A percentile compares a stretch with the other conserved stretches of the same genome.
These are phyloP conservation scores for Pteropus rufus DNA, from an alignment of 2,797 vertebrate species.

Conservation along the genomic window DNA sequence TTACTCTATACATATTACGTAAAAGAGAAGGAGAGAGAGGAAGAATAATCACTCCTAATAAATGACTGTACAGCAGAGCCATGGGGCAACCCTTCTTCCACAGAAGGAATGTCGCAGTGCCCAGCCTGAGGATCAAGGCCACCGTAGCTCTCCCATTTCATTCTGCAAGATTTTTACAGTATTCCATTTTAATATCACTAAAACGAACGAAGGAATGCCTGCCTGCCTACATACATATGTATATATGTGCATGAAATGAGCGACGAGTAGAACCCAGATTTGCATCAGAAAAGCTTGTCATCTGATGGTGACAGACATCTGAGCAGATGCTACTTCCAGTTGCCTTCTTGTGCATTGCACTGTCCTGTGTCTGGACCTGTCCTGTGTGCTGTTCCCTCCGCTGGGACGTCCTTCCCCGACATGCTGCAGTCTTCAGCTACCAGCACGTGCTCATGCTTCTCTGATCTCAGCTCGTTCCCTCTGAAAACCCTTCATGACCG, in stretches of 20 bases:
- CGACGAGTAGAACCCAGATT: neutral
- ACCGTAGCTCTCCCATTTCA: neutral
- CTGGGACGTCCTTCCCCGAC: neutral
- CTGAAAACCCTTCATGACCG: neutral
- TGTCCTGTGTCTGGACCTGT: too few species aligned
- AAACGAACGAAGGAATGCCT: neutral
- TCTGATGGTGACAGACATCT: neutral
- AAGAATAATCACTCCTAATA: neutral
- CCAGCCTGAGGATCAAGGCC: neutral
- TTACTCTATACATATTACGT: neutral
- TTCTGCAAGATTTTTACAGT: neutral
- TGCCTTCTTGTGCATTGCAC: neutral
- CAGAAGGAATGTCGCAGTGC: neutral
- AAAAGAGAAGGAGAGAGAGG: neutral
- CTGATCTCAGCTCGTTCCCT: neutral
- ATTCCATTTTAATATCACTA: neutral
- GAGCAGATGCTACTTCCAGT: neutral
- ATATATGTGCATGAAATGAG: rapidly evolving
- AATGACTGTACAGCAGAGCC: neutral
- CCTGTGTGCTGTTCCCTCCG: neutral
- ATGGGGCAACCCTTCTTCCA: rapidly evolving
- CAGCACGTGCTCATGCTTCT: neutral
- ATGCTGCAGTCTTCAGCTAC: neutral
- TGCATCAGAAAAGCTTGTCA: neutral
- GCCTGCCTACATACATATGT: rapidly evolving